Evolutionary conservation across 23 tunicate genomes (phyloP).

Genomic region (Ascidia mentula): DNA sequence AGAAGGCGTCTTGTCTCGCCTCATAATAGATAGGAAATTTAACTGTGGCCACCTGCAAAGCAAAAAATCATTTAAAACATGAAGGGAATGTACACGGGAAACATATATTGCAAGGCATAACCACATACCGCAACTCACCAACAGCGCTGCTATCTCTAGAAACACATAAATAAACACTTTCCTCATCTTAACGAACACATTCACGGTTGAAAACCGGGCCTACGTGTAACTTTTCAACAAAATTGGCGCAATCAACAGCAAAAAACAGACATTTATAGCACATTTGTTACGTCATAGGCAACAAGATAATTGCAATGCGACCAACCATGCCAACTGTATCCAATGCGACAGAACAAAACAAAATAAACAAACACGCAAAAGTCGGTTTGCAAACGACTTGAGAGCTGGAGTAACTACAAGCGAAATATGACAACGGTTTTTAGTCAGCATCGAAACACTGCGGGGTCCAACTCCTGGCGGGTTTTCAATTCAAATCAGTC

Average conservation of each 20-base stretch:
- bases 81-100: neutral
- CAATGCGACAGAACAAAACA: neutral
- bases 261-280: neutral
- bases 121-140: neutral
- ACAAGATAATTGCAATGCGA: neutral
- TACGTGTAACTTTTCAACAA: neutral
- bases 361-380: neutral
- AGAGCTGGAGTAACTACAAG: neutral
- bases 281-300: neutral
- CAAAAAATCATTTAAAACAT: neutral
- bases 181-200: neutral
- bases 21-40: neutral
- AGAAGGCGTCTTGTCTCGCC: neutral
- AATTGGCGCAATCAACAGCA: too few relatives aligned
- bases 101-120: neutral
- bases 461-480: neutral
- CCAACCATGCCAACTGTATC: neutral
- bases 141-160: neutral
- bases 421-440: neutral
- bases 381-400: constrained; percentile 6
- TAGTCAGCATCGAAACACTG: neutral
- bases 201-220: constrained; percentile 4
- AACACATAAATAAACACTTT: neutral
- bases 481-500: neutral
- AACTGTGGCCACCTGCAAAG: constrained; percentile 3